phyloP scores from a whole-genome alignment of 2,888 invertebrate species.

The Plebejus anna region DNA sequence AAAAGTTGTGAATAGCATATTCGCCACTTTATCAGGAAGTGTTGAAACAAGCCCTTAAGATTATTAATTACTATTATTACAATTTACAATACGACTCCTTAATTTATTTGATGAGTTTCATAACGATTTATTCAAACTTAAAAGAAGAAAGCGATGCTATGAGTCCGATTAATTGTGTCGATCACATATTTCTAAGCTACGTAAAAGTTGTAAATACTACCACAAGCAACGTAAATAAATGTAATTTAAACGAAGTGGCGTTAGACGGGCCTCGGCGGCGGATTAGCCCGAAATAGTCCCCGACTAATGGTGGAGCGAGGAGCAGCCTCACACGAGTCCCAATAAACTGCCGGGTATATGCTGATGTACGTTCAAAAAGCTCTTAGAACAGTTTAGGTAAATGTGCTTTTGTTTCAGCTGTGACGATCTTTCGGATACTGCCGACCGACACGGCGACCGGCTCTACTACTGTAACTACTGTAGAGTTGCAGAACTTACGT shows the following conservation, averaged over 20 bases:
- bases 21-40: too few species aligned
- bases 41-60: too few species aligned
- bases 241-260: conserved; percentile 16
- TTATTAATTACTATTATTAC: too few species aligned
- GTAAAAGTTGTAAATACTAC: conserved; percentile 1
- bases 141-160: too few species aligned
- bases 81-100: too few species aligned
- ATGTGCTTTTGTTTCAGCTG: neutral
- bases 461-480: neutral
- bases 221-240: conserved; percentile 2
- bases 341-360: neutral
- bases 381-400: neutral
- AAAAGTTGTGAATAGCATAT: too few species aligned
- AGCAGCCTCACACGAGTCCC: neutral
- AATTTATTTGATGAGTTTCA: too few species aligned
- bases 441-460: too few species aligned
- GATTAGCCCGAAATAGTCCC: conserved; percentile 72
- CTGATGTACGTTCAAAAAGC: neutral
- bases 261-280: conserved; percentile 56
- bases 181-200: neutral
- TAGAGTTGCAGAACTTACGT: neutral
- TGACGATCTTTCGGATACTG: neutral
- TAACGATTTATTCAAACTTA: too few species aligned
- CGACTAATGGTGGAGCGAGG: conserved; percentile 61
- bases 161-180: neutral